Evolutionary conservation across 1,140 invertebrate genomes (phyloP).

Genomic region (Calephelis nemesis): DNA sequence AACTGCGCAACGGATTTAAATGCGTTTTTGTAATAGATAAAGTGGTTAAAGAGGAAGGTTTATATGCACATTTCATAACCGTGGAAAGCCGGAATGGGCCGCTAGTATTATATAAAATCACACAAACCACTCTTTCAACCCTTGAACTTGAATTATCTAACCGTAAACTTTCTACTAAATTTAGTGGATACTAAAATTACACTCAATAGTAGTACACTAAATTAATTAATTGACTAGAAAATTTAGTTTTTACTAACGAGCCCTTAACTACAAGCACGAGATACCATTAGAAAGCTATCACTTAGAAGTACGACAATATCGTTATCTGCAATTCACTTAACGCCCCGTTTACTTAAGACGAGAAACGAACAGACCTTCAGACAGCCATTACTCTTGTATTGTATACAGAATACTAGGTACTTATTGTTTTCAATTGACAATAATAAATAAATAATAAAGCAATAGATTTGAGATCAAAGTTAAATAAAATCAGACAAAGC

Average conservation of each 20-base stretch:
- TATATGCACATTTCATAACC: no score
- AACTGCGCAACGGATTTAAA: no score
- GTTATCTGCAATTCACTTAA: slow-evolving; percentile 23
- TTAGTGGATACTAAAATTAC: no score
- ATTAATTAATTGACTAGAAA: background rate
- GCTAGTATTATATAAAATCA: no score
- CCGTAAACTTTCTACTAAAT: background rate
- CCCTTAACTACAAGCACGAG: slow-evolving; percentile 5
- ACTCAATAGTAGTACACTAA: no score
- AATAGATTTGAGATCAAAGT: background rate
- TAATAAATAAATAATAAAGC: background rate
- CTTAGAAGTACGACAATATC: slow-evolving; percentile 7
- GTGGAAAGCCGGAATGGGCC: no score
- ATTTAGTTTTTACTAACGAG: slow-evolving; percentile 1
- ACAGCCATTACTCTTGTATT: slow-evolving; percentile 2
- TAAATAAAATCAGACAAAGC: no score
- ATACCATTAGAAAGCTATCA: slow-evolving; percentile 10
- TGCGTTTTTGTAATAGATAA: no score
- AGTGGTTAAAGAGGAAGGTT: no score
- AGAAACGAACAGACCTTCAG: slow-evolving; percentile 11
- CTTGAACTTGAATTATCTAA: background rate
- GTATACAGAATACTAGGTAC: background rate
- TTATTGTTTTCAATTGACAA: background rate
- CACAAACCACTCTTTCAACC: background rate
- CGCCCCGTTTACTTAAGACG: slow-evolving; percentile 26